phyloP scores from a whole-genome alignment of 2,797 vertebrate species.

The Ptychobarbus kaznakovi region DNA sequence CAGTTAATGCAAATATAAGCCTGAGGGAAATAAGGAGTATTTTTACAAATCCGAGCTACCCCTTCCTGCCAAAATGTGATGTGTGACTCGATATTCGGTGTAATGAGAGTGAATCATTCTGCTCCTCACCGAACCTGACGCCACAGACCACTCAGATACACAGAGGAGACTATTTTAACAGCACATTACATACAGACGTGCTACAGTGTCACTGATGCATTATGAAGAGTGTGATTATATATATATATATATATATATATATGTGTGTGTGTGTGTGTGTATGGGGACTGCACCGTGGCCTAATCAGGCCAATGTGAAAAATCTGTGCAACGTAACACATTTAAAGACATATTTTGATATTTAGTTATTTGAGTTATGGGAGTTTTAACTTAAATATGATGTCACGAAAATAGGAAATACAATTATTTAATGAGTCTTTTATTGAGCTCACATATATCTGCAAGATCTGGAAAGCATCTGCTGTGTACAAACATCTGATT shows the following conservation, averaged over 20 bases:
- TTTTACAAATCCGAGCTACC: conserved; percentile 45
- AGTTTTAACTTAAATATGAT: neutral
- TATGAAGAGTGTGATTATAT: neutral
- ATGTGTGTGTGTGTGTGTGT: neutral
- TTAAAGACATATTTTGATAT: neutral
- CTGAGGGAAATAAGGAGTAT: conserved; percentile 42
- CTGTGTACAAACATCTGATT: neutral
- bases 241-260: too few species aligned
- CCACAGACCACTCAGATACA: conserved; percentile 52
- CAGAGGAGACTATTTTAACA: conserved; percentile 39
- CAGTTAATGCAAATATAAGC: conserved; percentile 52
- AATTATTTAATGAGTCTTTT: too few species aligned
- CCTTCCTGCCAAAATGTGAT: conserved; percentile 25
- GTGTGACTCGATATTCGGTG: conserved; percentile 52
- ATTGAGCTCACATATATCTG: neutral
- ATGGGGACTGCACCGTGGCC: neutral
- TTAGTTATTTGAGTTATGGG: neutral
- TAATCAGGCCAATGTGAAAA: neutral
- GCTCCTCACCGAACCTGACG: conserved; percentile 11
- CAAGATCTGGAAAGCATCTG: neutral
- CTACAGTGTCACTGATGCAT: neutral
- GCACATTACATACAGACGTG: conserved; percentile 2
- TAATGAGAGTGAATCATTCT: conserved; percentile 56
- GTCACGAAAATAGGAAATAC: too few species aligned
- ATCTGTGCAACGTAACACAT: neutral